Evolutionary conservation across 2,113 vertebrate genomes (phyloP).

Genomic region (Atractosteus spatula): DNA sequence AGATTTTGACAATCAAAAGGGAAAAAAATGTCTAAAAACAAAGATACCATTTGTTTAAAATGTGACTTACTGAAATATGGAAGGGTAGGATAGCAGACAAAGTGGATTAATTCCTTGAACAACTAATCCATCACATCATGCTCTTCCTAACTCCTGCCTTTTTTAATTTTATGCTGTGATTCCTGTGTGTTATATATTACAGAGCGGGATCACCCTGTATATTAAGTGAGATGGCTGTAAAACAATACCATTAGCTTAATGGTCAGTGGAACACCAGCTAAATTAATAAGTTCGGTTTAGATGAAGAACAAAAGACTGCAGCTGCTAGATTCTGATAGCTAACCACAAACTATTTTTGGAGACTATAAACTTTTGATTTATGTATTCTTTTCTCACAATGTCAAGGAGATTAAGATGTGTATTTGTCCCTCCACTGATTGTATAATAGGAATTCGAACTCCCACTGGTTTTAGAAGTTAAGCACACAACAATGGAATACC

Average conservation of each 20-base stretch:
- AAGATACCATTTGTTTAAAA: too few species aligned
- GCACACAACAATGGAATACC: slow-evolving; percentile 64
- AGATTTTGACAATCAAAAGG: too few species aligned
- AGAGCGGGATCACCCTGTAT: too few species aligned
- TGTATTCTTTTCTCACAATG: slow-evolving; percentile 35
- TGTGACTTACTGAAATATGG: too few species aligned
- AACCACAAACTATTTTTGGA: slow-evolving; percentile 41
- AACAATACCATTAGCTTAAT: background rate
- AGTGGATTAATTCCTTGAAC: too few species aligned
- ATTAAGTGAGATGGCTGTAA: too few species aligned
- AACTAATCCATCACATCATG: too few species aligned
- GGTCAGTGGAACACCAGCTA: slow-evolving; percentile 29
- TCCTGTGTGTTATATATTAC: too few species aligned
- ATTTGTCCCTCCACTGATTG: slow-evolving; percentile 52
- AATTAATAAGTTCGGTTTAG: slow-evolving; percentile 42
- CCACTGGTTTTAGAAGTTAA: slow-evolving; percentile 65
- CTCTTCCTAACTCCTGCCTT: too few species aligned
- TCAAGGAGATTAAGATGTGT: slow-evolving; percentile 56
- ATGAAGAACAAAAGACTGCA: slow-evolving; percentile 19
- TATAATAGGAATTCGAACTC: slow-evolving; percentile 49
- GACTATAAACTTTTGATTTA: slow-evolving; percentile 38
- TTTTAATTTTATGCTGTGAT: too few species aligned
- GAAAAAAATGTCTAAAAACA: too few species aligned
- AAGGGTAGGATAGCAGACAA: too few species aligned
- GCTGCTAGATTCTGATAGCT: slow-evolving; percentile 37